Conservation (phyloP, 2,113 vertebrate genomes). For the Neodon shergylaensis region DNA sequence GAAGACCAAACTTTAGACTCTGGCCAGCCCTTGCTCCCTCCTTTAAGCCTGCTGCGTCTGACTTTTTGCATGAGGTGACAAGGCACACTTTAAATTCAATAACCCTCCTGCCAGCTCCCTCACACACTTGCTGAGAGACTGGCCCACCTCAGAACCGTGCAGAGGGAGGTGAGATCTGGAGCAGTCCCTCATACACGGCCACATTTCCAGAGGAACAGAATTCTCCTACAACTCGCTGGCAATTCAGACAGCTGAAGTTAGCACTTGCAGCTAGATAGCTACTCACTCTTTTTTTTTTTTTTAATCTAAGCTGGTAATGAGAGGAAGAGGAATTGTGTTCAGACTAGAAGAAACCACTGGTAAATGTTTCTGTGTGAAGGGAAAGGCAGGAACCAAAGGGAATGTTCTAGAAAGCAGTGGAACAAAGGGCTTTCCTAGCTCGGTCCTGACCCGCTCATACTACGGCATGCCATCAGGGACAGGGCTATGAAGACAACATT, state of each 20-base stretch:
- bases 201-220: constrained; percentile 10
- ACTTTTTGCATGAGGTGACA: neutral
- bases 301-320: neutral
- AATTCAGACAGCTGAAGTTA: neutral
- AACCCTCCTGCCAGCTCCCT: constrained; percentile 23
- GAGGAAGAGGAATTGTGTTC: neutral
- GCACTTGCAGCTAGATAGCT: constrained; percentile 2
- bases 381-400: neutral
- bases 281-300: constrained; percentile 15
- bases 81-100: constrained; percentile 38
- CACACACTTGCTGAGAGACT: neutral
- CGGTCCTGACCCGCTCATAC: accelerated
- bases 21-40: neutral
- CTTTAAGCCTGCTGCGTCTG: neutral
- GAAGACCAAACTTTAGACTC: neutral
- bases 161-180: constrained; percentile 5
- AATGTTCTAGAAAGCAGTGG: neutral
- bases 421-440: neutral
- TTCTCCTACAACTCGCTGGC: constrained; percentile 21
- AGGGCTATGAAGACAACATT: accelerated
- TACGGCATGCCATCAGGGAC: neutral
- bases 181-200: neutral
- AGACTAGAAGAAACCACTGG: neutral
- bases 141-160: neutral
- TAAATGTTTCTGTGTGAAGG: neutral